Evolutionary conservation across 2,888 invertebrate species (phyloP).

Genomic region (Eucera pruinosa): DNA sequence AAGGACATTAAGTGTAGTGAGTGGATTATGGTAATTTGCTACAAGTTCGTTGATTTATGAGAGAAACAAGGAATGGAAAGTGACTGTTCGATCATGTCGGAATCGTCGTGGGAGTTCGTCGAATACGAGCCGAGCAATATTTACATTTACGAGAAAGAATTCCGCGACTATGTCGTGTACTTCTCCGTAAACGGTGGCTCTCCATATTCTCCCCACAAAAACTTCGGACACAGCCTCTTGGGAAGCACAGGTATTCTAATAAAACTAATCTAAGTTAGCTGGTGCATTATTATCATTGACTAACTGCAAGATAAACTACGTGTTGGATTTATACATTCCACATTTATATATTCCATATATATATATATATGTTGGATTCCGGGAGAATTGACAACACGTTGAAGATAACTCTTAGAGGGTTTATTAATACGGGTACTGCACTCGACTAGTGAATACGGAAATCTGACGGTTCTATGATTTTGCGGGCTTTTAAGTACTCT

Average conservation of each 20-base stretch:
- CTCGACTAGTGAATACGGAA: too few species aligned
- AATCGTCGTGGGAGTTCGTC: conserved; percentile 66
- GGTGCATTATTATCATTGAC: too few species aligned
- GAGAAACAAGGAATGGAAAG: conserved; percentile 34
- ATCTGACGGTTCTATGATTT: too few species aligned
- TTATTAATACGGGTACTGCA: too few species aligned
- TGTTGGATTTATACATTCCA: too few species aligned
- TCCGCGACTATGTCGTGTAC: conserved; percentile 82
- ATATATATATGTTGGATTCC: too few species aligned
- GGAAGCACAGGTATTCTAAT: conserved; percentile 23
- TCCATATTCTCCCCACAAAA: conserved; percentile 14
- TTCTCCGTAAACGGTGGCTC: conserved; percentile 79
- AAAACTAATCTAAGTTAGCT: too few species aligned
- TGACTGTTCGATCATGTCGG: conserved; percentile 20
- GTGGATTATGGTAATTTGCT: background rate
- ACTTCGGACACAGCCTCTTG: conserved; percentile 3
- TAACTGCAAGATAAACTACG: too few species aligned
- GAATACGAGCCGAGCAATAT: conserved; percentile 80
- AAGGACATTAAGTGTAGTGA: background rate
- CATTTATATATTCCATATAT: too few species aligned
- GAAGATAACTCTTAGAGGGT: too few species aligned
- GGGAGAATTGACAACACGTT: too few species aligned
- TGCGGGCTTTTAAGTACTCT: too few species aligned
- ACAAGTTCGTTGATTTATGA: background rate
- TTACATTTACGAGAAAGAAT: conserved; percentile 80